Percentiles rank a stretch among this genome's conserved stretches.
Evolutionary conservation across 2,113 vertebrate species (phyloP).

Genomic region (Lutjanus erythropterus): DNA sequence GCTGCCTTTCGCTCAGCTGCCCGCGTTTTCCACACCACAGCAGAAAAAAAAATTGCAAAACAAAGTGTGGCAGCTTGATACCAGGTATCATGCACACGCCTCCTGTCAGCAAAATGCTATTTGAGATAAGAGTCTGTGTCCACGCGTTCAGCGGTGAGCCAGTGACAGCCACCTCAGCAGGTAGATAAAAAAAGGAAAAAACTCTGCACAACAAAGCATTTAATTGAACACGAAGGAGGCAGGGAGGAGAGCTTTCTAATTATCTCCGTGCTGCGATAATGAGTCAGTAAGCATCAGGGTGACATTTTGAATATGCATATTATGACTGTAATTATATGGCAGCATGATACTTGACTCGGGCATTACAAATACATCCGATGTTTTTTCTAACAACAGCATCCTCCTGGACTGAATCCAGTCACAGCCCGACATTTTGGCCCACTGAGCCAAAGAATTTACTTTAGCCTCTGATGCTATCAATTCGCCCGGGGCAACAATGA

Average conservation of each 20-base stretch:
- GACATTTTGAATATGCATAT: conserved; percentile 66
- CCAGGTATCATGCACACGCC: conserved; percentile 1
- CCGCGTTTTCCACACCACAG: conserved; percentile 9
- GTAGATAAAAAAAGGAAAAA: conserved; percentile 25
- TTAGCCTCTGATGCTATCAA: conserved; percentile 12
- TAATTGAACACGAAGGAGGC: conserved; percentile 60
- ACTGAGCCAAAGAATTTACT: conserved; percentile 20
- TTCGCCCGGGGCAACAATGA: background rate
- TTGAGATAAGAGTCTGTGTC: conserved; percentile 54
- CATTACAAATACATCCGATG: conserved; percentile 32
- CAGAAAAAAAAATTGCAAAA: background rate
- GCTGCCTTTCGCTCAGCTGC: background rate
- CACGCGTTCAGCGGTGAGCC: conserved; percentile 7
- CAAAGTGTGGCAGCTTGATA: conserved; percentile 6
- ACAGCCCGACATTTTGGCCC: background rate
- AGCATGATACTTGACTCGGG: conserved; percentile 28
- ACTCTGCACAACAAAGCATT: conserved; percentile 49
- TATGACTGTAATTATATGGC: conserved; percentile 52
- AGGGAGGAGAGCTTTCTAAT: conserved; percentile 62
- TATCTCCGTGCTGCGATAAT: conserved; percentile 65
- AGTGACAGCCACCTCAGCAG: conserved; percentile 56
- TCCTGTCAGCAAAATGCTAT: conserved; percentile 38
- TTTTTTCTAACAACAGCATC: background rate
- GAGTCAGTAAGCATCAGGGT: conserved; percentile 43
- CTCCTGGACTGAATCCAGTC: background rate